These are phyloP conservation scores for Tapirus indicus DNA, from an alignment of 2,797 vertebrate genomes.

Conservation along the genomic window DNA sequence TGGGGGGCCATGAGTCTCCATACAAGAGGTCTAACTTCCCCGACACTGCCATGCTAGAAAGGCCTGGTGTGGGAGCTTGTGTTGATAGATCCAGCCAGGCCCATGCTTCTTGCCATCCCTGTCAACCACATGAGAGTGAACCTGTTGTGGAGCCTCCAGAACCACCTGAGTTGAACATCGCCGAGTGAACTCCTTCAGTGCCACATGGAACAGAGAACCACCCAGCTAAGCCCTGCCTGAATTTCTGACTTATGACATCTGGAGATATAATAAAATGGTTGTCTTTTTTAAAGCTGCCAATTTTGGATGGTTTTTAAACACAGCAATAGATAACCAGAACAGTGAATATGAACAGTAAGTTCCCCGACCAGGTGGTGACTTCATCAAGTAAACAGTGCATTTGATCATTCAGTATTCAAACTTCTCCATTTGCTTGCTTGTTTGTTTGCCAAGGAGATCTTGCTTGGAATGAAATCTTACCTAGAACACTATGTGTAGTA, in stretches of 20 bases:
- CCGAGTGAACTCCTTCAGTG: not conserved
- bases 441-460: slow-evolving; percentile 38
- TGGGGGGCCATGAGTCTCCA: not conserved
- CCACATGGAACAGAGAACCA: not conserved
- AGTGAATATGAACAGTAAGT: not conserved
- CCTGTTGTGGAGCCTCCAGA: not conserved
- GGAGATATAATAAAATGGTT: not conserved
- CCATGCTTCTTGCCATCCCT: not conserved
- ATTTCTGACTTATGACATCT: slow-evolving; percentile 7
- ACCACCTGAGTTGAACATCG: not conserved
- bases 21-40: not conserved
- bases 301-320: slow-evolving; percentile 18
- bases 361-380: not conserved
- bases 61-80: not conserved
- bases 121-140: not conserved
- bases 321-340: not conserved
- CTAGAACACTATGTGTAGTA: not conserved
- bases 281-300: not conserved
- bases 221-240: not conserved
- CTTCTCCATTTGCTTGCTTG: not conserved
- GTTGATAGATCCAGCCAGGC: not conserved
- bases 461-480: not conserved
- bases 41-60: not conserved
- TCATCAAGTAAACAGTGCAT: not conserved
- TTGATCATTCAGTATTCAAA: not conserved